Conservation (phyloP, 2,797 vertebrate species). For the Champsocephalus esox region DNA sequence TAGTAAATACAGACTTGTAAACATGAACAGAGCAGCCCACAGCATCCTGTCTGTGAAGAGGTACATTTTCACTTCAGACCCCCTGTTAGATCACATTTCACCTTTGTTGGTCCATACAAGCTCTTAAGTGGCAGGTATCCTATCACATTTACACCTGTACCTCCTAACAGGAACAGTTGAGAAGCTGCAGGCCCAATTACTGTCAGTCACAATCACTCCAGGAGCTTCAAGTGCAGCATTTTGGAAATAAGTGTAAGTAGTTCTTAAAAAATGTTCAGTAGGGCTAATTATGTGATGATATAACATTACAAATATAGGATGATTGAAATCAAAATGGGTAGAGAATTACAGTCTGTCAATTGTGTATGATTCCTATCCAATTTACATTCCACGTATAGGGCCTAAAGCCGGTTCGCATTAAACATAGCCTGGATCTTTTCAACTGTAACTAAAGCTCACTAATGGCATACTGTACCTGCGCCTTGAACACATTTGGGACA, state of each 20-base stretch:
- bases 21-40: not conserved
- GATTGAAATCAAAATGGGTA: not conserved
- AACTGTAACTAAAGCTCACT: too few relatives aligned
- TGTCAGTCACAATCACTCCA: slow-evolving; percentile 13
- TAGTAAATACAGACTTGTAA: not conserved
- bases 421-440: too few relatives aligned
- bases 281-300: too few relatives aligned
- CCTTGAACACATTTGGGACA: too few relatives aligned
- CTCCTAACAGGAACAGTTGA: slow-evolving; percentile 25
- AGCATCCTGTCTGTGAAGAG: slow-evolving; percentile 10
- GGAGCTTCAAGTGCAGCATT: not conserved
- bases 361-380: too few relatives aligned
- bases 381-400: too few relatives aligned
- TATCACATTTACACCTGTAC: slow-evolving; percentile 34
- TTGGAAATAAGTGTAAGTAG: not conserved
- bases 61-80: slow-evolving; percentile 10
- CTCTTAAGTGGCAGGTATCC: slow-evolving; percentile 41
- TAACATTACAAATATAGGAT: not conserved
- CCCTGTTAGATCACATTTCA: slow-evolving; percentile 49
- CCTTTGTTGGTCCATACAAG: not conserved
- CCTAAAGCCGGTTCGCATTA: too few relatives aligned
- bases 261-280: too few relatives aligned
- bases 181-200: slow-evolving; percentile 26
- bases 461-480: too few relatives aligned
- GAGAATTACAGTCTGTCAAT: not conserved